A percentile compares a stretch with the other conserved stretches of the same genome.
Conservation (phyloP, 2,113 vertebrate species). For the Gracilinanus agilis region DNA sequence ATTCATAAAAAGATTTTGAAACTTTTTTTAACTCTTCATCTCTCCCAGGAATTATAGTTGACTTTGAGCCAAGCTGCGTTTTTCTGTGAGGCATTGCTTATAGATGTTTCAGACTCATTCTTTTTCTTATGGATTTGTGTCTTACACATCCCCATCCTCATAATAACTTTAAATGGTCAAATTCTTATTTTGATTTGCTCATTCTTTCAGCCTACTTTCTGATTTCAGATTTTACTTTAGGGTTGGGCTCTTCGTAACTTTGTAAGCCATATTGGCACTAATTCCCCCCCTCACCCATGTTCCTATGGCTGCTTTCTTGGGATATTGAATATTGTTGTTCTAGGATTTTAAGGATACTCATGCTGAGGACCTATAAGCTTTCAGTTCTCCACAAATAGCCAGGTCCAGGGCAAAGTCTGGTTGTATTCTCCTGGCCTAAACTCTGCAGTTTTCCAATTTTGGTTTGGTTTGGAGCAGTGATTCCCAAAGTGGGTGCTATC, state of each 20-base stretch:
- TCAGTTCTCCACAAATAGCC: neutral
- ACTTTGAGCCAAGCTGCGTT: neutral
- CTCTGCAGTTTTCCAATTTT: neutral
- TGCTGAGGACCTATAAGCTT: neutral
- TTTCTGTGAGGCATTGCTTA: neutral
- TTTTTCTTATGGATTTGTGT: neutral
- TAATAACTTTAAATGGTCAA: neutral
- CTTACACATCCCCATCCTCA: neutral
- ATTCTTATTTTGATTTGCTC: neutral
- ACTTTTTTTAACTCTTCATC: neutral
- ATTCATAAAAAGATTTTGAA: neutral
- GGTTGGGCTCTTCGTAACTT: neutral
- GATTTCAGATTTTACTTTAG: neutral
- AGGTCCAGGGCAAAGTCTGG: neutral
- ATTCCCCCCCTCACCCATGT: neutral
- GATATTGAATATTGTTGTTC: neutral
- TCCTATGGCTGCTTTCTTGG: neutral
- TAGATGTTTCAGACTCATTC: neutral
- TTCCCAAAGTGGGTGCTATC: no score
- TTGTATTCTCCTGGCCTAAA: neutral
- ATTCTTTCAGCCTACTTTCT: neutral
- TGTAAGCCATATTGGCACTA: neutral
- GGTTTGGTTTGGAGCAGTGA: neutral
- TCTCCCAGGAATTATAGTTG: neutral
- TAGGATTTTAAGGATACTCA: neutral